Base-by-base conservation (phyloP, 2,797 vertebrate genomes). In the Parauchenoglanis ngamensis region DNA sequence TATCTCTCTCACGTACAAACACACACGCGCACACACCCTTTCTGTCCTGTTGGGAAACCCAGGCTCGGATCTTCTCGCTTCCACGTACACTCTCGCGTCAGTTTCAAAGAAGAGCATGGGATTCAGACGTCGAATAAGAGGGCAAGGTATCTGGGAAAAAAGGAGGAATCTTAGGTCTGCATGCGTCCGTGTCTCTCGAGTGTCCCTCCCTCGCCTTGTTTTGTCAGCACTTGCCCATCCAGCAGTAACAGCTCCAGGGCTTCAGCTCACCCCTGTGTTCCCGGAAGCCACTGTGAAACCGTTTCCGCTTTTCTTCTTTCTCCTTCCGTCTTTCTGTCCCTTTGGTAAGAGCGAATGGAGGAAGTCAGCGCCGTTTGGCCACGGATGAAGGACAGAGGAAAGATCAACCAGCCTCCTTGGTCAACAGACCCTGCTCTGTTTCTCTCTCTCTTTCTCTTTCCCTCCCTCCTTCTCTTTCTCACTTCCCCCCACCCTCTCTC, bases 161-260 rank as follows among this genome's bases (percentile, higher is more conserved):
- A 87, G 79, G 56, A 52, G 44, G 85, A 87, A 10, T 86, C 90
- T 89, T 91, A 76, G 87, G 85, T 90, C 84, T 88, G 65, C 85
- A 75, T 82, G 73, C 85, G 86, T 89, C 81, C 81, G 88, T 88
- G 46, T 79, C 65, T 56, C 63, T 86, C 61, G 13, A 59, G 52
- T 88, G 65, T 76, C 76, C 78, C 72, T 75, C 73, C 52, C 59
- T 85, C 80, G 87, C 91, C 93, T 93, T 92, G 94, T 93, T 94
- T 95, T 93, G 94, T 95, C 93, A 91, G 92, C 90, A 93, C 93
- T 92, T 94, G 93, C 93, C 93, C 93, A 92, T 94, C 94, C 92
- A 91, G 91, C 92, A 90, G 92, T 91, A 91, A 91, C 92, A 91
- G 92, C 94, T 92, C 65, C 52, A 81, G 90, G 94, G 92, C 94